phyloP scores from a whole-genome alignment of 2,797 vertebrate genomes.

The Sebastes diaconus region DNA sequence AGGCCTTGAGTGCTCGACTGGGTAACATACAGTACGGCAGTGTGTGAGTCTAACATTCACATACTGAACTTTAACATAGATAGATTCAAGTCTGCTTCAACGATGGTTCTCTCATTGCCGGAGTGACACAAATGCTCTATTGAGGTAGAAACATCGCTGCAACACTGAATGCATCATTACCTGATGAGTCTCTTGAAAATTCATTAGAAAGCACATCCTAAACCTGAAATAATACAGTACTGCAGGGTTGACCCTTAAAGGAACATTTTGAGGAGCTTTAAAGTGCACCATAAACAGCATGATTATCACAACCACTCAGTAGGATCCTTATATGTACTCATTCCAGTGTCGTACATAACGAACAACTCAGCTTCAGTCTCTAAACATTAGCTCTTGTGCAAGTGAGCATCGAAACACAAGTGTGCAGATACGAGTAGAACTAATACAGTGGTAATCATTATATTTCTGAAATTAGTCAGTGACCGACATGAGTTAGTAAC shows the following conservation, averaged over 20 bases:
- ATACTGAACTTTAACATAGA: conserved; percentile 20
- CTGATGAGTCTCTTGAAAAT: neutral
- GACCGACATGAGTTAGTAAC: neutral
- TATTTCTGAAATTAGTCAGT: neutral
- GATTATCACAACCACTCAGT: neutral
- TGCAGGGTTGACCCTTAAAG: neutral
- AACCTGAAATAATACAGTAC: conserved; percentile 52
- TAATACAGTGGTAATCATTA: neutral
- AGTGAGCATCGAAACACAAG: conserved; percentile 24
- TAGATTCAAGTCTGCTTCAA: conserved; percentile 3
- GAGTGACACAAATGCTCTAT: neutral
- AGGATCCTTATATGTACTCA: neutral
- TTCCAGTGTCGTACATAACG: neutral
- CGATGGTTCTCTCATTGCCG: conserved; percentile 13
- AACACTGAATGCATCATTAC: neutral
- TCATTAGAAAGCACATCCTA: conserved; percentile 4
- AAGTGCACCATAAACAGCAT: conserved; percentile 55
- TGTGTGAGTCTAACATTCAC: conserved; percentile 40
- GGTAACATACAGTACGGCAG: conserved; percentile 24
- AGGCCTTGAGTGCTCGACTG: conserved; percentile 49
- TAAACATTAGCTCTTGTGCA: conserved; percentile 24
- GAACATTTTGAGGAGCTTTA: conserved; percentile 29
- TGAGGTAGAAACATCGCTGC: conserved; percentile 55
- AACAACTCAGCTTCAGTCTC: neutral
- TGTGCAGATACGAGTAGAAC: conserved; percentile 20